Conservation (phyloP, 2,888 invertebrate species). For the Pseudococcus longispinus region DNA sequence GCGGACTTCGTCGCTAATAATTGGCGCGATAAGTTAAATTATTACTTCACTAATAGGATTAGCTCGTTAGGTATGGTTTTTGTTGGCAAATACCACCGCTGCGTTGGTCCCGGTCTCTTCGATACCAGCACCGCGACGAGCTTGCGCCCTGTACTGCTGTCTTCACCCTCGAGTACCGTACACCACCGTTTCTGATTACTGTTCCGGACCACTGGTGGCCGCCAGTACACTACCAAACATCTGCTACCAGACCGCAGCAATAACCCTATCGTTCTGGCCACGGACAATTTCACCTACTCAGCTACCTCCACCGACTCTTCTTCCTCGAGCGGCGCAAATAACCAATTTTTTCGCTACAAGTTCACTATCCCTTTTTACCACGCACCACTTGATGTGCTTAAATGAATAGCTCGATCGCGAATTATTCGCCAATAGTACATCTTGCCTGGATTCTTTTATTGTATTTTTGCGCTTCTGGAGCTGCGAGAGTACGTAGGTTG, state of each 20-base stretch:
- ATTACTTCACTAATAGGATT: constrained; percentile 55
- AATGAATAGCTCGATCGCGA: background rate
- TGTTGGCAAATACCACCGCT: background rate
- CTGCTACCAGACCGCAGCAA: constrained; percentile 50
- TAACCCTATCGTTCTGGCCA: constrained; percentile 26
- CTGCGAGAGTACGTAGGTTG: background rate
- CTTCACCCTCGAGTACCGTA: background rate
- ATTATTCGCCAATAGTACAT: background rate
- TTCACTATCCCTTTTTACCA: background rate
- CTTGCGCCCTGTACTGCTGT: background rate
- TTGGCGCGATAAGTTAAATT: constrained; percentile 51
- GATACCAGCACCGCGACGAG: background rate
- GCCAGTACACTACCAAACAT: constrained; percentile 41
- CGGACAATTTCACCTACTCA: constrained; percentile 35
- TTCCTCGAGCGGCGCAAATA: background rate
- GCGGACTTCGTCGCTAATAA: constrained; percentile 20
- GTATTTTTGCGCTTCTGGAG: background rate
- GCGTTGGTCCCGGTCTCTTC: too few species aligned
- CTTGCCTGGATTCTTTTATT: background rate
- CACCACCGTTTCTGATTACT: constrained; percentile 26
- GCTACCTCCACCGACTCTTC: background rate
- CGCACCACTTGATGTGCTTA: background rate
- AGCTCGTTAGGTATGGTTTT: constrained; percentile 45
- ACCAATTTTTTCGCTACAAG: background rate
- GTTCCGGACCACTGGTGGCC: constrained; percentile 52